Evolutionary conservation across 1,140 invertebrate species (phyloP), one percentile per base, ranked within the genome.

Genomic region (Drosophila nebulosa): DNA sequence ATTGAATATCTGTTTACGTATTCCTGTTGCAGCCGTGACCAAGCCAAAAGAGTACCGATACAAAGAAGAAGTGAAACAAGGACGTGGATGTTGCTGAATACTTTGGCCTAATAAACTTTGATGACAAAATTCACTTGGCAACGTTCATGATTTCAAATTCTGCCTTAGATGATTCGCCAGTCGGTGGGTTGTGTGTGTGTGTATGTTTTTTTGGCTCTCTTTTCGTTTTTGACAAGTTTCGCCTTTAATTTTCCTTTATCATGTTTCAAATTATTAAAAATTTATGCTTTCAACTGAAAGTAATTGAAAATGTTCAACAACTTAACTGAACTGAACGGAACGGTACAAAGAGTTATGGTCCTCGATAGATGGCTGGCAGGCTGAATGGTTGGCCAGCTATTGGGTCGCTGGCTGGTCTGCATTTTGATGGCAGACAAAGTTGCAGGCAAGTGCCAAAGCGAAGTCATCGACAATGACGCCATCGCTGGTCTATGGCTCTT

Each of bases 181-280:
- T n/a, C n/a, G n/a, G n/a, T n/a, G n/a, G n/a, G n/a, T 4, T 9
- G 32, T 39, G 7, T 42, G 4, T 42, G 1, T 16, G 16, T 18
- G 5, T 46, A 21, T 21, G 2, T 46, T 36, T 27, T n/a, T n/a
- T n/a, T n/a, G n/a, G n/a, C 14, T 27, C 16, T 51, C 18, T 57
- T 55, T 69, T 64, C 63, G 39, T 76, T 78, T 73, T 74, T 80
- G 64, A 73, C 74, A 86, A 88, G 84, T 88, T 88, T 88, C 79
- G 84, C 79, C 83, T 88, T 88, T 88, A 88, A 88, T 88, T 88
- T 88, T 84, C 83, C 78, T 88, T 88, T 88, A 88, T 88, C 84
- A 89, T 88, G 83, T 88, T 88, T 88, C 83, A 88, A 88, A 88
- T 88, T 88, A 88, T 88, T 88, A 88, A 88, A 88, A 88, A 88